These are phyloP conservation scores for Oreocharis arfaki DNA, from an alignment of 2,113 vertebrate species.

Conservation along the genomic window DNA sequence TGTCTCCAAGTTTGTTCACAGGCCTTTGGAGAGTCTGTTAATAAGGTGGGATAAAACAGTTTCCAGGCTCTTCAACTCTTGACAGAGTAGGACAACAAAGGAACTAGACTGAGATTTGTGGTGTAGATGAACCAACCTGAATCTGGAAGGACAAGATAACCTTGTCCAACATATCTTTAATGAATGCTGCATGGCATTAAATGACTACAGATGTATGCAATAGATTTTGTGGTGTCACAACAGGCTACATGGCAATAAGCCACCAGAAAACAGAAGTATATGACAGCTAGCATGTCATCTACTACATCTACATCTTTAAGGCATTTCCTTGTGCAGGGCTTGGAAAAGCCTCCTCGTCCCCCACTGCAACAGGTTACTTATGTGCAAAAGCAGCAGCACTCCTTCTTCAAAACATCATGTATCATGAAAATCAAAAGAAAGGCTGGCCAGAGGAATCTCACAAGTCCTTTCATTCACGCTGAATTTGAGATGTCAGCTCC, in stretches of 20 bases:
- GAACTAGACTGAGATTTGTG: not conserved
- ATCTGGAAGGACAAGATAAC: not conserved
- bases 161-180: rapidly evolving
- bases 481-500: not conserved
- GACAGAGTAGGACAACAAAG: not conserved
- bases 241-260: not conserved
- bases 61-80: not conserved
- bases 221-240: not conserved
- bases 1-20: not conserved
- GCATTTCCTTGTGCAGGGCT: not conserved
- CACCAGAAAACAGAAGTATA: not conserved
- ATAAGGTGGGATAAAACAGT: not conserved
- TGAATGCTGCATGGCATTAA: not conserved
- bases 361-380: not conserved
- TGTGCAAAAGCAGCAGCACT: not conserved
- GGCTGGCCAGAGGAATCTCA: not conserved
- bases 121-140: not conserved
- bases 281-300: not conserved
- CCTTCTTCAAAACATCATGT: not conserved
- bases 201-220: not conserved
- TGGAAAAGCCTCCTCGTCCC: not conserved
- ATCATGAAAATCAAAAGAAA: not conserved
- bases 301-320: not conserved
- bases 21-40: not conserved
- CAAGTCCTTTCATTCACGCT: not conserved